These are phyloP conservation scores for Armadillidium nasatum DNA, from an alignment of 1,140 invertebrate genomes.

Conservation along the genomic window DNA sequence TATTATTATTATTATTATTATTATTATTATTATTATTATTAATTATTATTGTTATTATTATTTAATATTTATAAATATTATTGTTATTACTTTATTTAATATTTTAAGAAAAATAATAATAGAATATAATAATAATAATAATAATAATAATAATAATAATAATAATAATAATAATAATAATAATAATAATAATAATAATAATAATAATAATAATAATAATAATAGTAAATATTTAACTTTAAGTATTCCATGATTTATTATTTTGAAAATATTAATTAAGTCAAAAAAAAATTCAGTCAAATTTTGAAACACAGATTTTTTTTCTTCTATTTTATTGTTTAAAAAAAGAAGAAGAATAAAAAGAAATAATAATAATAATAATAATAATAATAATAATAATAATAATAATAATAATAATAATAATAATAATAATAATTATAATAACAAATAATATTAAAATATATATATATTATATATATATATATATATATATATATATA, in stretches of 20 bases:
- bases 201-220: not conserved
- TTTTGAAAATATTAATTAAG: too few relatives aligned
- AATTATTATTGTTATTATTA: not conserved
- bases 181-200: not conserved
- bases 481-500: too few relatives aligned
- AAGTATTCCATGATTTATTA: not conserved
- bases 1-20: constrained; percentile 2
- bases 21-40: constrained; percentile 6
- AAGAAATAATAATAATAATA: not conserved
- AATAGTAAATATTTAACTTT: not conserved
- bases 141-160: not conserved
- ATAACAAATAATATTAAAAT: too few relatives aligned
- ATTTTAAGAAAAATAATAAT: too few relatives aligned
- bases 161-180: not conserved
- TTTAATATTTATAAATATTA: not conserved
- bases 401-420: too few relatives aligned
- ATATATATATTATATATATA: too few relatives aligned
- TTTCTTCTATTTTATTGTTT: not conserved
- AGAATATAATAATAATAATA: not conserved
- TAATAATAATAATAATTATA: too few relatives aligned
- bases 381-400: too few relatives aligned
- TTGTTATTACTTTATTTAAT: not conserved
- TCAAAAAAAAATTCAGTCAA: too few relatives aligned
- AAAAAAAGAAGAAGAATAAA: not conserved
- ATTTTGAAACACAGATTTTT: not conserved